phyloP scores from a whole-genome alignment of 2,888 invertebrate species.

The Drosophila meridiana region DNA sequence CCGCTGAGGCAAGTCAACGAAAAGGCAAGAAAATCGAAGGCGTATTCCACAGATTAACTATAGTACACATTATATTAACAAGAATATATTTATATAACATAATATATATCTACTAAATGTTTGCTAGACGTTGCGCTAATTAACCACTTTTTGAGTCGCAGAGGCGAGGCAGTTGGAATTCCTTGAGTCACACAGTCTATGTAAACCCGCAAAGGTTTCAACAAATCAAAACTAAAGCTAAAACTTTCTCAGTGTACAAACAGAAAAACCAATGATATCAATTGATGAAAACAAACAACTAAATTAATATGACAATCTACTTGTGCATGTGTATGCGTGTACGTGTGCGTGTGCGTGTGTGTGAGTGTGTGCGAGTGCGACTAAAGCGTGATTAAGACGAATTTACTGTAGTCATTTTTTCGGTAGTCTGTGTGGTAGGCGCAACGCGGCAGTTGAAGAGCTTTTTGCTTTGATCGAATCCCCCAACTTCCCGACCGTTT shows the following conservation, averaged over 20 bases:
- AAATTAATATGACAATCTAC: slow-evolving; percentile 69
- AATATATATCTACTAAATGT: slow-evolving; percentile 37
- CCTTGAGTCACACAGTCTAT: slow-evolving; percentile 27
- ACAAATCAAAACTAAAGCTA: slow-evolving; percentile 27
- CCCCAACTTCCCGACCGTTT: slow-evolving; percentile 16
- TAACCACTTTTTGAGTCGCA: slow-evolving; percentile 35
- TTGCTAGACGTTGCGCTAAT: slow-evolving; percentile 45
- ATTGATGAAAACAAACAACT: slow-evolving; percentile 29
- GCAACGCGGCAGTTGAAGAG: slow-evolving; percentile 40
- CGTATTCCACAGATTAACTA: slow-evolving; percentile 18
- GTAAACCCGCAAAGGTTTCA: slow-evolving; percentile 65
- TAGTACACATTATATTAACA: slow-evolving; percentile 15
- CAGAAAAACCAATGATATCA: slow-evolving; percentile 8
- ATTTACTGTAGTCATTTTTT: slow-evolving; percentile 74
- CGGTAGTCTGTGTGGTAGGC: slow-evolving; percentile 39
- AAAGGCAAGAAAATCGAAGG: slow-evolving; percentile 29
- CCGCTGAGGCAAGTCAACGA: slow-evolving; percentile 59
- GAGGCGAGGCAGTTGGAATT: slow-evolving; percentile 27
- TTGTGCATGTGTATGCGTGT: slow-evolving; percentile 26
- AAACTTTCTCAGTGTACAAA: slow-evolving; percentile 48
- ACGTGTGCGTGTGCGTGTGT: slow-evolving; percentile 23
- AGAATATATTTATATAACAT: slow-evolving; percentile 9
- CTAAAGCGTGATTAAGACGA: slow-evolving; percentile 76
- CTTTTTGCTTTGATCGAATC: slow-evolving; percentile 22
- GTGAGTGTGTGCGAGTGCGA: slow-evolving; percentile 41